Conservation (phyloP, 64 coral and sea anemone species). For the Astreopora myriophthalma region DNA sequence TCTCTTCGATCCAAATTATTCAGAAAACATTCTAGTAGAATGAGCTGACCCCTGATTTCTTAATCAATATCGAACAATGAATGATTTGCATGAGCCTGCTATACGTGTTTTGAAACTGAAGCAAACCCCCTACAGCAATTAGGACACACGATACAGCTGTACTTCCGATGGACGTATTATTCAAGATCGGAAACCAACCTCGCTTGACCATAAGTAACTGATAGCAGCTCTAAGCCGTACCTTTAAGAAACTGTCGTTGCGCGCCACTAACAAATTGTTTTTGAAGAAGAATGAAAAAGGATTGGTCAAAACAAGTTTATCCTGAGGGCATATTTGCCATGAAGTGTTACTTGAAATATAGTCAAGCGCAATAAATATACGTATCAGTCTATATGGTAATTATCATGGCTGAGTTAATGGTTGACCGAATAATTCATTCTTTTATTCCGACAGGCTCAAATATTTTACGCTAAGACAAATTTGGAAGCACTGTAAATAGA, state of each 20-base stretch:
- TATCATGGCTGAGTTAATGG: too few species aligned
- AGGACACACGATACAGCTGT: neutral
- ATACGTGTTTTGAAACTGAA: neutral
- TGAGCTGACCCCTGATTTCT: neutral
- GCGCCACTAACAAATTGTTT: neutral
- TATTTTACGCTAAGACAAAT: neutral
- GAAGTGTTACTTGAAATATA: neutral
- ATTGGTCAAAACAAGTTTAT: conserved; percentile 32
- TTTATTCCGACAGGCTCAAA: neutral
- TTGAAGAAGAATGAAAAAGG: too few species aligned
- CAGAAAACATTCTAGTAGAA: neutral
- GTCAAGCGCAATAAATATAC: neutral
- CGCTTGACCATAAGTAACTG: neutral
- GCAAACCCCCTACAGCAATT: neutral
- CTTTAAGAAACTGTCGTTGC: neutral
- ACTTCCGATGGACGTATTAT: neutral
- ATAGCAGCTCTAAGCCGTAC: neutral
- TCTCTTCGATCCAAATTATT: neutral
- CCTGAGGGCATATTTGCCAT: conserved; percentile 8
- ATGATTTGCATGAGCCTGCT: conserved; percentile 10
- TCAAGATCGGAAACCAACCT: neutral
- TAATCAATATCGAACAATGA: conserved; percentile 45
- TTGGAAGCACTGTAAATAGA: neutral
- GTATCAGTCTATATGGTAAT: too few species aligned
- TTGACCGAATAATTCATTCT: neutral